A percentile compares a stretch with the other conserved stretches of the same genome.
Evolutionary conservation across 37 sponge, comb jelly and placozoan species (phyloP).

Genomic region (Lycopodina hypogea): DNA sequence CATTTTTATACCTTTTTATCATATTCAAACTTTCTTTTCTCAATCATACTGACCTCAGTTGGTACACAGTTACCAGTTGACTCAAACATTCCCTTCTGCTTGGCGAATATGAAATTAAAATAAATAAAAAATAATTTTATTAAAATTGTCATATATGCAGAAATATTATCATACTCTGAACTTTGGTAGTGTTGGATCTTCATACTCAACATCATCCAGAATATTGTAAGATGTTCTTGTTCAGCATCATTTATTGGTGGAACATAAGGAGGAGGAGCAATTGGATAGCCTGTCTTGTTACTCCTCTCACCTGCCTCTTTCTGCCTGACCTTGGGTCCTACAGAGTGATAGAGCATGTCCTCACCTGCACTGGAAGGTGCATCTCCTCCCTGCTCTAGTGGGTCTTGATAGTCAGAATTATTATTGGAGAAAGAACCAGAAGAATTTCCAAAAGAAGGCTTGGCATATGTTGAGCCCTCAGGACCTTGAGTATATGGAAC

Average conservation of each 20-base stretch:
- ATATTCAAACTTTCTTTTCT: no score
- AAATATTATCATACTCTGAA: not conserved
- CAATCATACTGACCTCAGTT: not conserved
- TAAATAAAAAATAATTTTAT: not conserved
- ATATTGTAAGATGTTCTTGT: not conserved
- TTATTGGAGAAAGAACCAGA: not conserved
- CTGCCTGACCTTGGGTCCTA: not conserved
- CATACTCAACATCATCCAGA: not conserved
- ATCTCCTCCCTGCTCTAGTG: not conserved
- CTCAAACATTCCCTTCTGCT: not conserved
- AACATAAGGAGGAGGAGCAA: no score
- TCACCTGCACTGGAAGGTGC: not conserved
- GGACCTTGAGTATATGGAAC: not conserved
- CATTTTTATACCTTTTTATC: no score
- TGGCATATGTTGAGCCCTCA: slow-evolving; percentile 9
- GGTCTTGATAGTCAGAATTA: not conserved
- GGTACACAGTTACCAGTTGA: not conserved
- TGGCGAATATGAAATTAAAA: not conserved
- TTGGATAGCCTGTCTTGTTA: not conserved
- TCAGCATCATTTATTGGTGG: not conserved
- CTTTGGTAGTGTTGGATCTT: slow-evolving; percentile 6
- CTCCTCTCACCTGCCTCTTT: not conserved
- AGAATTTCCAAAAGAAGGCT: no score
- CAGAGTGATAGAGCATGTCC: not conserved
- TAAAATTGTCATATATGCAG: no score